Evolutionary conservation across 2,888 invertebrate species (phyloP), one percentile per base, ranked within the genome.

Genomic region (Podabrus alpinus): DNA sequence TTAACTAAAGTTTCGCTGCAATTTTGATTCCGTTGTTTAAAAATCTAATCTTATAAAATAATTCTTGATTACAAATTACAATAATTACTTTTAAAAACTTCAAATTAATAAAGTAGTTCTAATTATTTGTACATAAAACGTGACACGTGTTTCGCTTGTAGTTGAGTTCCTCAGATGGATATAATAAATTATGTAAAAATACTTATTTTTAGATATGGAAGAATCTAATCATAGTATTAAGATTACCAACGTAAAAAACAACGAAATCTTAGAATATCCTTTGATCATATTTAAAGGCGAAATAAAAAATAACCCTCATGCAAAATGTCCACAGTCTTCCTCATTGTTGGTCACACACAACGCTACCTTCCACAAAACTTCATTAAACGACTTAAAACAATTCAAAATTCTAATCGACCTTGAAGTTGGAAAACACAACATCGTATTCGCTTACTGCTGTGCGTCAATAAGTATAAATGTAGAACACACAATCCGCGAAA

Each of bases 361-460:
- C 16, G 11, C 0, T 10, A 9, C 11, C 15, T 25, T n/a, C 11
- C 9, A 19, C 15, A 13, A 13, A 19, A 11, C 13, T 15, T 16
- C 21, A 78, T 79, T 75, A 45, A 80, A 24, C 86, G 90, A 68
- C 91, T 91, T 79, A 91, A 91, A 92, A 82, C n/a, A 45, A 45
- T 95, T 95, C 84, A 94, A 94, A 86, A 89, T 91, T 24, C 86
- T 95, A 73, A 87, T 93, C 4, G 90, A 92, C 80, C 87, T 95
- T 60, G 86, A 88, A 75, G 88, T 87, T 64, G 94, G 94, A 11
- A 87, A 88, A 80, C 95, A 95, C 86, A 83, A 88, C 60, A 88
- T 94, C 75, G 88, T 88, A 77, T 86, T 95, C 59, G 89, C 90
- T 80, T 92, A 90, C 78, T 88, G 89, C 45, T 87, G 87, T 66